Conservation (phyloP, 2,888 invertebrate species). For the Steinernema carpocapsae region DNA sequence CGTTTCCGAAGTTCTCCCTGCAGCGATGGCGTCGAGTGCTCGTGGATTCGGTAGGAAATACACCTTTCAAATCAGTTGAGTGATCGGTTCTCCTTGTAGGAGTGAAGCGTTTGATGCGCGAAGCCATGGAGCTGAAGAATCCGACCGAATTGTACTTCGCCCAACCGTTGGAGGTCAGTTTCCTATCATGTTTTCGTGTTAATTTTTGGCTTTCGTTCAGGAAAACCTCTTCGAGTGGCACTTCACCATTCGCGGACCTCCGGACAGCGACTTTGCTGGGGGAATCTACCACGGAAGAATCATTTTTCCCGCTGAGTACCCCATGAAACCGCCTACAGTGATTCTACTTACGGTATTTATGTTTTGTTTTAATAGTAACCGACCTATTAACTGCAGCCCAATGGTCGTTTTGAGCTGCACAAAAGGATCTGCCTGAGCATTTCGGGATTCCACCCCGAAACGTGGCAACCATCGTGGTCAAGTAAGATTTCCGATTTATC, state of each 20-base stretch:
- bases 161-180: constrained; percentile 79
- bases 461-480: constrained; percentile 96
- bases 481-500: constrained; percentile 71
- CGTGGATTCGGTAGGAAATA: constrained; percentile 1
- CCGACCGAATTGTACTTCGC: constrained; percentile 89
- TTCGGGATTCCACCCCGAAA: constrained; percentile 94
- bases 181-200: not conserved
- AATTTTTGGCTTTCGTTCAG: constrained; percentile 47
- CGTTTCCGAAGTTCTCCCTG: not conserved
- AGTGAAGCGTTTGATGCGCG: constrained; percentile 89
- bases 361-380: constrained; percentile 31
- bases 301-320: constrained; percentile 88
- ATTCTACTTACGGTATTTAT: constrained; percentile 81
- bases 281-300: constrained; percentile 92
- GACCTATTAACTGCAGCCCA: constrained; percentile 76
- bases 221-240: constrained; percentile 98
- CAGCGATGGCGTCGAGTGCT: not conserved
- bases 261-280: constrained; percentile 83
- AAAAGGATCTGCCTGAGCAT: constrained; percentile 94
- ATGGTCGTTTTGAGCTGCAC: constrained; percentile 88
- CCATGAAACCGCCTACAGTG: constrained; percentile 95
- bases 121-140: constrained; percentile 83
- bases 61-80: too few species aligned
- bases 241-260: constrained; percentile 88
- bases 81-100: constrained; percentile 73